phyloP scores from a whole-genome alignment of 2,113 vertebrate genomes.

The Neotoma lepida region DNA sequence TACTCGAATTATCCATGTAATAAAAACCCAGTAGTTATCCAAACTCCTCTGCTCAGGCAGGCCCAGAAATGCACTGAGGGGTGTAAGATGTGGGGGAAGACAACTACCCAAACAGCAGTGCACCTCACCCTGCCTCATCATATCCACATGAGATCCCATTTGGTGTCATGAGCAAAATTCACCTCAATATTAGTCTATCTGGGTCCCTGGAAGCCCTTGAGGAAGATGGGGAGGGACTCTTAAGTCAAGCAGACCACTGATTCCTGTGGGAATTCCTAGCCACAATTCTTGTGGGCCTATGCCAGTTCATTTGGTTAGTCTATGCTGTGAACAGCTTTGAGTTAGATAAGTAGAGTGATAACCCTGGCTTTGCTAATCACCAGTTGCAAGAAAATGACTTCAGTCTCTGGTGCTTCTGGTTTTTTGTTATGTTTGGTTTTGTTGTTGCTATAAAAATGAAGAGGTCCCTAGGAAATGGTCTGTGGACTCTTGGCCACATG shows the following conservation, averaged over 20 bases:
- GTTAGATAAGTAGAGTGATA: not conserved
- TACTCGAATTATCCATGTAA: constrained; percentile 69
- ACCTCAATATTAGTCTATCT: not conserved
- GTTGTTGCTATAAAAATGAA: constrained; percentile 6
- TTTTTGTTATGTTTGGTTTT: not conserved
- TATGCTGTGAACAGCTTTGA: not conserved
- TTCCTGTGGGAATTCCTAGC: not conserved
- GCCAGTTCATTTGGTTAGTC: not conserved
- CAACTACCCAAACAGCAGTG: not conserved
- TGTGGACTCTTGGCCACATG: not conserved
- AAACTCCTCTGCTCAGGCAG: constrained; percentile 67
- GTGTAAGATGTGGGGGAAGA: not conserved
- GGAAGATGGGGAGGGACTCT: not conserved
- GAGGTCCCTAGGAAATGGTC: not conserved
- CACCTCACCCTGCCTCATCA: not conserved
- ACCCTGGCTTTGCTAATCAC: not conserved
- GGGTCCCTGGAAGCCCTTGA: not conserved
- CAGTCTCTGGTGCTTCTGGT: not conserved
- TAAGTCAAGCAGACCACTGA: not conserved
- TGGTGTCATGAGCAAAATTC: not conserved
- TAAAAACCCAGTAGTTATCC: constrained; percentile 25
- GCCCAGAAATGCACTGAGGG: not conserved
- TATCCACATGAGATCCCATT: not conserved
- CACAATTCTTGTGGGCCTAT: not conserved
- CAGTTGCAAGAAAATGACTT: not conserved